phyloP scores from a whole-genome alignment of 2,888 invertebrate genomes.

The Entomobrya multifasciata region DNA sequence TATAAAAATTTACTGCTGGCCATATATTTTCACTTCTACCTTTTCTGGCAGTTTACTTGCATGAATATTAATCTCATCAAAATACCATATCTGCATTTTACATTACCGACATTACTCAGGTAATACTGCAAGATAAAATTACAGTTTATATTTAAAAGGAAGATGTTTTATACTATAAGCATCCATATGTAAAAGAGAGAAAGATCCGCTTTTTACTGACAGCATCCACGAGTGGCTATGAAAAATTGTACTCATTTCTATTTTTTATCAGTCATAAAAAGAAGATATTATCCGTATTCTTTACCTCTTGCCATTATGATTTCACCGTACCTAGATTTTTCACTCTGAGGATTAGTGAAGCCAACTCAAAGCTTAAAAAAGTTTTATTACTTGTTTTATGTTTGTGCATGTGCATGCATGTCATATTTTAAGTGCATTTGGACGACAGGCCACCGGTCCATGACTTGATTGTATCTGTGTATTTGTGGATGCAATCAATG shows the following conservation, averaged over 20 bases:
- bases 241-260: conserved; percentile 67
- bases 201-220: conserved; percentile 56
- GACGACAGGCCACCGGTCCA: conserved; percentile 27
- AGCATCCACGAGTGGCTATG: conserved; percentile 67
- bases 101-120: conserved; percentile 37
- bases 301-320: not conserved
- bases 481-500: not conserved
- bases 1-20: no score
- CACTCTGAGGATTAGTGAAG: conserved; percentile 10
- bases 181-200: not conserved
- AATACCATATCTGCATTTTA: conserved; percentile 53
- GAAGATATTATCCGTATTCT: not conserved
- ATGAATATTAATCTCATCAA: not conserved
- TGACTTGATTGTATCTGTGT: not conserved
- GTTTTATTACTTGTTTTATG: conserved; percentile 64
- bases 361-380: conserved; percentile 36
- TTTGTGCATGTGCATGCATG: conserved; percentile 48
- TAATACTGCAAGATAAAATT: no score
- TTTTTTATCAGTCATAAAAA: conserved; percentile 64
- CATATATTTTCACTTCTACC: not conserved
- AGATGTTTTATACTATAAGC: not conserved
- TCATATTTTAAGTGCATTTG: conserved; percentile 53
- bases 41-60: conserved; percentile 15
- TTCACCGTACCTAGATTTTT: no score
- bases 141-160: no score